Base-by-base conservation (phyloP, 92 coral and sea anemone species). In the Porites divaricata region DNA sequence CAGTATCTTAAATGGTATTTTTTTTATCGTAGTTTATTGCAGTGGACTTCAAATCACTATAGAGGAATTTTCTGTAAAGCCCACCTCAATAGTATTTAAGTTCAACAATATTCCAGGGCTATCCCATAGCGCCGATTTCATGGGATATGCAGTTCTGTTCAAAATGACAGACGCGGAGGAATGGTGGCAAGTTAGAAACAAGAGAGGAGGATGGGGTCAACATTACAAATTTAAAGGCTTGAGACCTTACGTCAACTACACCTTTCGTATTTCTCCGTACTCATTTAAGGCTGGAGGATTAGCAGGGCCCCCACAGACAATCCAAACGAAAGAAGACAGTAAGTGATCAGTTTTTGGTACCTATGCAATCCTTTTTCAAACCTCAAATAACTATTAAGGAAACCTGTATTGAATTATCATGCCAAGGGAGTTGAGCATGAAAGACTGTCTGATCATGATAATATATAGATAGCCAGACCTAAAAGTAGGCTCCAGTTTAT, bases 271-370 rank as follows among this genome's bases (percentile, higher is more conserved):
- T 21, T 11, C 25, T 15, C 84, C 84, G 66, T 66, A 66, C 17
- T 51, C 75, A 7, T 79, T 79, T 25, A 21, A 50, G 67, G 75
- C 84, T 26, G 74, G 63, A 22, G 84, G 84, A 48, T 67, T 66
- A 19, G 11, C 28, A 16, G 84, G 84, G 24, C 84, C 84, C 1
- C 52, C 26, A 16, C 25, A 25, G 13, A 8, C 67, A 45, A 25
- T 22, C 56, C 51, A 68, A 66, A 79, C 84, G 11, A 9, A 3
- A 20, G 84, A 79, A 79, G 84, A 79, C 2, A 75, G 84, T 67
- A 24, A n/a, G 74, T 66, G 0, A 52, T 19, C 13, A 21, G 20
- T 65, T 20, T 35, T 0, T 35, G 45, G 45, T 35, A 35, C 3
- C 45, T 6, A 35, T 35, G 45, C 45, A 35, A 0, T 35, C 45